A percentile compares a stretch with the other conserved stretches of the same genome.
Evolutionary conservation across 2,113 vertebrate species (phyloP).

Genomic region (Pelvicachromis taeniatus): DNA sequence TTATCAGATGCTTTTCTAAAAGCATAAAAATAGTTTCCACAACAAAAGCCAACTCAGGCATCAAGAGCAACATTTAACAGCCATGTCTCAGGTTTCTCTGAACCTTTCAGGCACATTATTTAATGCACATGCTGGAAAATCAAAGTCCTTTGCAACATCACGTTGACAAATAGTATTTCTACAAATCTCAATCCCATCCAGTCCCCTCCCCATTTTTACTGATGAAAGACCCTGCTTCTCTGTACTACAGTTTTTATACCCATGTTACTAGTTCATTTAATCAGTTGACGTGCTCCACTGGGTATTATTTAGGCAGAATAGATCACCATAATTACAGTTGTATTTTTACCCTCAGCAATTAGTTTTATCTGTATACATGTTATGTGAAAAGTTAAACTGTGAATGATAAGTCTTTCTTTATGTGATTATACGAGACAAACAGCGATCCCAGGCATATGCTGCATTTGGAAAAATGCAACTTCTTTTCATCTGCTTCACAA

Average conservation of each 20-base stretch:
- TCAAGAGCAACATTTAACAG: neutral
- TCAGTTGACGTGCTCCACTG: neutral
- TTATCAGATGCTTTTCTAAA: neutral
- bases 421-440: neutral
- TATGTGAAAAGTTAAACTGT: neutral
- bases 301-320: neutral
- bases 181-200: neutral
- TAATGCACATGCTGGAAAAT: neutral
- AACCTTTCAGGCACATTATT: neutral
- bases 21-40: neutral
- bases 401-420: neutral
- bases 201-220: neutral
- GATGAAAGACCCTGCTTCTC: neutral
- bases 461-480: neutral
- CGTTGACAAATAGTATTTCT: neutral
- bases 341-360: neutral
- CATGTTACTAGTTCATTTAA: neutral
- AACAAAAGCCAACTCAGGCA: neutral
- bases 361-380: neutral
- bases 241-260: neutral
- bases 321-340: neutral
- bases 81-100: neutral
- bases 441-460: slow-evolving; percentile 8
- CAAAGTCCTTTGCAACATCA: neutral
- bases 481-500: slow-evolving; percentile 21